A percentile compares a stretch with the other conserved stretches of the same genome.
These are phyloP conservation scores for Emys orbicularis DNA, from an alignment of 2,797 vertebrate species.

Conservation along the genomic window DNA sequence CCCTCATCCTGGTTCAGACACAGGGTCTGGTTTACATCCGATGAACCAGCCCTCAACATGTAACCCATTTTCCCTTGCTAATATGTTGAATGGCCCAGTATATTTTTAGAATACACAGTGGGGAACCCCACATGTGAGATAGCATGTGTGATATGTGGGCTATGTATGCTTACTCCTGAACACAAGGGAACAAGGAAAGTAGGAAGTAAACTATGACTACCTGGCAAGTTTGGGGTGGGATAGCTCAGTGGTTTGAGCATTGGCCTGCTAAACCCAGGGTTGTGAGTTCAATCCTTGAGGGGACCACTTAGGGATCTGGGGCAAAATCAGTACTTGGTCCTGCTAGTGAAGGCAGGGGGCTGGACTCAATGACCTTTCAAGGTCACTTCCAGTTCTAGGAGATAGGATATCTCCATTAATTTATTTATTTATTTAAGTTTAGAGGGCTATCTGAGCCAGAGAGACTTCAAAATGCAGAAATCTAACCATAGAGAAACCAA, in stretches of 20 bases:
- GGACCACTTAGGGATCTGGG: too few relatives aligned
- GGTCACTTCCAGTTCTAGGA: too few relatives aligned
- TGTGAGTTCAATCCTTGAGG: too few relatives aligned
- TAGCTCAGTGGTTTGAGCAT: too few relatives aligned
- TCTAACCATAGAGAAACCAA: background rate
- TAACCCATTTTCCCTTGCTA: background rate
- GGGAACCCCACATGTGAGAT: background rate
- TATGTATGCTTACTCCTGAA: background rate
- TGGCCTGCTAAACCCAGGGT: too few relatives aligned
- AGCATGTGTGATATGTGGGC: accelerated
- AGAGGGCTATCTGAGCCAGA: background rate
- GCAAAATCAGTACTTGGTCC: too few relatives aligned
- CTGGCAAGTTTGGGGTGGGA: background rate
- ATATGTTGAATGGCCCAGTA: background rate
- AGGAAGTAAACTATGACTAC: accelerated
- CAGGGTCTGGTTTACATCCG: accelerated
- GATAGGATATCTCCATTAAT: too few relatives aligned
- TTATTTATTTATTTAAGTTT: background rate
- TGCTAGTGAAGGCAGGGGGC: too few relatives aligned
- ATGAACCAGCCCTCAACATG: background rate
- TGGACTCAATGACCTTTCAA: too few relatives aligned
- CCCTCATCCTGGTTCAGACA: accelerated
- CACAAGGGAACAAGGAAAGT: background rate
- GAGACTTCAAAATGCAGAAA: background rate
- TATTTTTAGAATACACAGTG: background rate